phyloP scores from a whole-genome alignment of 1,140 invertebrate species.

The Babylonia areolata region DNA sequence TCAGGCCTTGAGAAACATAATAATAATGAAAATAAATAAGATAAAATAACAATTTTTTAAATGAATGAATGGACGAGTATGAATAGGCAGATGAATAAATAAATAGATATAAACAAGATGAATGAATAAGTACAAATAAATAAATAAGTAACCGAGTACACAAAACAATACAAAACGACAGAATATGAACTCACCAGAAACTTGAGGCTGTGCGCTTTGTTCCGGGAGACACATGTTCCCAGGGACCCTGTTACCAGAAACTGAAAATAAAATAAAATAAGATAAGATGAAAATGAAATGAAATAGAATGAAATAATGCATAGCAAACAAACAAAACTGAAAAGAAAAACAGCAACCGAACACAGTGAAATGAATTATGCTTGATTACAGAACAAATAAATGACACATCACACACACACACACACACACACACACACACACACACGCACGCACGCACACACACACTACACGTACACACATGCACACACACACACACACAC shows the following conservation, averaged over 20 bases:
- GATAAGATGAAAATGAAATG: neutral
- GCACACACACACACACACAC: neutral
- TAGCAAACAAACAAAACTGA: too few relatives aligned
- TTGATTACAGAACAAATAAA: too few relatives aligned
- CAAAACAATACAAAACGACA: too few relatives aligned
- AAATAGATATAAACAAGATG: neutral
- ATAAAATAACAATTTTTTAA: too few relatives aligned
- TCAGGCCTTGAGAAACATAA: too few relatives aligned
- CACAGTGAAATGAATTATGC: too few relatives aligned
- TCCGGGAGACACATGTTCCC: neutral
- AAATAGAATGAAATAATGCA: too few relatives aligned
- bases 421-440: neutral
- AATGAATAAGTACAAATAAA: neutral
- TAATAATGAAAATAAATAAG: too few relatives aligned
- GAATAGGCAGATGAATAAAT: neutral
- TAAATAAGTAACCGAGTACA: too few relatives aligned
- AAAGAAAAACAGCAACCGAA: too few relatives aligned
- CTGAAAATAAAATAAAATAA: neutral
- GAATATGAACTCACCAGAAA: neutral
- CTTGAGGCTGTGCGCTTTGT: conserved; percentile 15
- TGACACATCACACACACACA: too few relatives aligned
- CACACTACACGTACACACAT: neutral
- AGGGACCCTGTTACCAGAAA: conserved; percentile 1
- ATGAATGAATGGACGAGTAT: too few relatives aligned
- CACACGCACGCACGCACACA: neutral